A percentile compares a stretch with the other conserved stretches of the same genome.
phyloP scores from a whole-genome alignment of 2,113 vertebrate species.

The Vidua macroura region DNA sequence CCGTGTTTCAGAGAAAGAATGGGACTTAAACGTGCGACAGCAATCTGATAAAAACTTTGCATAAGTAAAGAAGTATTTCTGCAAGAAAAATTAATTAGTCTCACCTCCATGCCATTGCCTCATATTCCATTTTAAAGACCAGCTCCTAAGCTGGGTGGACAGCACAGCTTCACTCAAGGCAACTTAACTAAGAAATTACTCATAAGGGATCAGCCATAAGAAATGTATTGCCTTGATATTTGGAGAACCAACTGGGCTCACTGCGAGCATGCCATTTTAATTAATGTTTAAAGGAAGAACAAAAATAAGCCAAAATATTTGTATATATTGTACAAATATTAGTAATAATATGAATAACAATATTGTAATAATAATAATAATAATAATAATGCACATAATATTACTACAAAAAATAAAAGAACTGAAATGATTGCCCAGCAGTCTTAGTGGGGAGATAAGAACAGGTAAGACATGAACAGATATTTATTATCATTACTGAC shows the following conservation, averaged over 20 bases:
- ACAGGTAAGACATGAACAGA: neutral
- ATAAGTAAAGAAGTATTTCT: neutral
- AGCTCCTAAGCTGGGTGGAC: neutral
- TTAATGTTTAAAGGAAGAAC: neutral
- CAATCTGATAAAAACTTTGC: neutral
- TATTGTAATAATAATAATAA: too few species aligned
- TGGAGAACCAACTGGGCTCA: neutral
- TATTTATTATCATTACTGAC: neutral
- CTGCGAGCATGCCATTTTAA: neutral
- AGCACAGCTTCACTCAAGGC: neutral
- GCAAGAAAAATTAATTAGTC: neutral
- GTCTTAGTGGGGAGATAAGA: neutral
- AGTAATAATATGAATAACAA: neutral
- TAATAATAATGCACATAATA: neutral
- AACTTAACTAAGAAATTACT: neutral
- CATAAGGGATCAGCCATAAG: neutral
- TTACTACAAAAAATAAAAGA: neutral
- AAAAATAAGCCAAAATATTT: neutral
- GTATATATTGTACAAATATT: neutral
- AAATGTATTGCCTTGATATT: neutral
- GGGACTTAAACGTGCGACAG: neutral
- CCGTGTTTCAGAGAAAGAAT: neutral
- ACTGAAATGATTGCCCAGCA: neutral
- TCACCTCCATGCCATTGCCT: neutral
- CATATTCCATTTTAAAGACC: neutral